These are phyloP conservation scores for Lophius piscatorius DNA, from an alignment of 2,113 vertebrate genomes.

Conservation along the genomic window DNA sequence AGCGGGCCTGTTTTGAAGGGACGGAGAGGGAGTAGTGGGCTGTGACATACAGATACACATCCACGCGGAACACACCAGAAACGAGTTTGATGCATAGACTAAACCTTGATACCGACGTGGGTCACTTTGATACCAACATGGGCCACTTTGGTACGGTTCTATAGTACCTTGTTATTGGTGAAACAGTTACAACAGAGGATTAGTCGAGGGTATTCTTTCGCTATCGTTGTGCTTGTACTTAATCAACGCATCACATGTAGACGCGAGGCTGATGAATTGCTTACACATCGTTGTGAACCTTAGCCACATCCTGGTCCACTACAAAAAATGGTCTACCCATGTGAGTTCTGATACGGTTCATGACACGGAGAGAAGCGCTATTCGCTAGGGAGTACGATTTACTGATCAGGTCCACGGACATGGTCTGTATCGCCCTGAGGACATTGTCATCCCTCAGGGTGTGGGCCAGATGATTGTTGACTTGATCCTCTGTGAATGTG, in stretches of 20 bases:
- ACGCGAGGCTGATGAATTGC: slow-evolving; percentile 13
- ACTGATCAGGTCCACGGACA: slow-evolving; percentile 12
- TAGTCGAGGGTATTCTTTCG: rapidly evolving
- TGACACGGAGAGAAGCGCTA: background rate
- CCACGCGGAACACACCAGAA: too few species aligned
- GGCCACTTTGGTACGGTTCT: too few species aligned
- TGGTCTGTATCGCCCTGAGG: background rate
- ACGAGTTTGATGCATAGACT: too few species aligned
- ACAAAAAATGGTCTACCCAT: slow-evolving; percentile 4
- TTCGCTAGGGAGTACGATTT: slow-evolving; percentile 3
- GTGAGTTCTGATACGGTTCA: slow-evolving; percentile 10
- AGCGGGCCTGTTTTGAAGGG: too few species aligned
- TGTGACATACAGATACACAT: too few species aligned
- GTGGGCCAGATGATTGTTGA: slow-evolving; percentile 23
- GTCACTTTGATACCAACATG: too few species aligned
- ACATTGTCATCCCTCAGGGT: background rate
- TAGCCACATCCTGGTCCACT: background rate
- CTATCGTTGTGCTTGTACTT: background rate
- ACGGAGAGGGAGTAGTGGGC: background rate
- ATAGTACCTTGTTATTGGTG: too few species aligned
- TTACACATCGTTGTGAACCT: slow-evolving; percentile 15
- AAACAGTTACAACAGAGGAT: background rate
- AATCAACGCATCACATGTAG: background rate
- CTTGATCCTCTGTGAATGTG: background rate
- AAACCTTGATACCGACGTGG: too few species aligned